phyloP scores from a whole-genome alignment of 2,113 vertebrate species.

The Pitta sordida region DNA sequence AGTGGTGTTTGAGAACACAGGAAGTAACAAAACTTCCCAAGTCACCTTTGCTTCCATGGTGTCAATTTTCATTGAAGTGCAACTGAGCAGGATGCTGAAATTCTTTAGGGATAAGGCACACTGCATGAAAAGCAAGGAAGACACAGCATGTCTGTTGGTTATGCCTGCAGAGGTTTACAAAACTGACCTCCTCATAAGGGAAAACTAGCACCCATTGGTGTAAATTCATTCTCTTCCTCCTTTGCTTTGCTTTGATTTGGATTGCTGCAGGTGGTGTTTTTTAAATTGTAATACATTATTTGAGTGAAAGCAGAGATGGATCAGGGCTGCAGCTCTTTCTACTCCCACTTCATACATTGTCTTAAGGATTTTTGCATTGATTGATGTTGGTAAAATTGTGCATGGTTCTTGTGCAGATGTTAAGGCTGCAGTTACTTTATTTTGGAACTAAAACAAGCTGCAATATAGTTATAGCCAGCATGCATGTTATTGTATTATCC shows the following conservation, averaged over 20 bases:
- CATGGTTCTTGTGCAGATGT: background rate
- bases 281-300: background rate
- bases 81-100: background rate
- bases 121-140: background rate
- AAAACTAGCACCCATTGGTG: background rate
- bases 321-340: background rate
- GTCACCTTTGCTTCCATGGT: background rate
- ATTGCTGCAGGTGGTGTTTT: background rate
- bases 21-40: background rate
- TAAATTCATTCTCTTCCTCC: background rate
- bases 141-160: background rate
- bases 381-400: background rate
- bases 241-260: background rate
- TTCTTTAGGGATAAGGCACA: background rate
- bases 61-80: background rate
- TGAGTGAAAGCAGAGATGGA: background rate
- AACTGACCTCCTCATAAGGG: background rate
- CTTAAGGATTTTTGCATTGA: background rate
- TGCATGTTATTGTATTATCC: background rate
- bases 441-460: background rate
- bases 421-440: background rate
- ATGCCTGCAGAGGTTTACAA: background rate
- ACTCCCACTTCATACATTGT: background rate
- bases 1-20: accelerated
- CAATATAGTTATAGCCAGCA: background rate